These are phyloP conservation scores for Ethmia dodecea DNA, from an alignment of 2,888 invertebrate species.

Conservation along the genomic window DNA sequence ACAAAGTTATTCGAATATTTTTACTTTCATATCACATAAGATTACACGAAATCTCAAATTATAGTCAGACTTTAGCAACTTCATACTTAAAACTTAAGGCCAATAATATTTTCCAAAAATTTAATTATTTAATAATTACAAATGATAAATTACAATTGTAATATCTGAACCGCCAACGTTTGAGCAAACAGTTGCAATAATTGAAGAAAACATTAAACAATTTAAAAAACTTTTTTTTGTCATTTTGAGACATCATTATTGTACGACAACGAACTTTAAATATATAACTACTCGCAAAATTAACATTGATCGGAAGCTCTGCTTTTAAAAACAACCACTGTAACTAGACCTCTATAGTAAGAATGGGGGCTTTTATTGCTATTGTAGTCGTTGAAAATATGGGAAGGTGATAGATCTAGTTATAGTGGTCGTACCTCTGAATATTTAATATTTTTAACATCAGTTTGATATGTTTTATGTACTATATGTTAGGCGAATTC, in stretches of 20 bases:
- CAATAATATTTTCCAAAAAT: constrained; percentile 19
- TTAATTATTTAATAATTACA: not conserved
- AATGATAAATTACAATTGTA: constrained; percentile 17
- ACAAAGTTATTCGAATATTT: constrained; percentile 44
- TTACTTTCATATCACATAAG: constrained; percentile 65
- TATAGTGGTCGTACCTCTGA: constrained; percentile 25
- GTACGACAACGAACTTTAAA: constrained; percentile 32
- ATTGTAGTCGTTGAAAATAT: too few species aligned
- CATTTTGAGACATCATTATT: constrained; percentile 56
- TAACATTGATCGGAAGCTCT: constrained; percentile 66
- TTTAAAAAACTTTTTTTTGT: constrained; percentile 43
- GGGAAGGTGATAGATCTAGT: constrained; percentile 12
- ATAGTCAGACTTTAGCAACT: constrained; percentile 46
- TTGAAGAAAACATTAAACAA: constrained; percentile 46
- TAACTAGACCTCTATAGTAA: constrained; percentile 16
- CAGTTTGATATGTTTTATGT: constrained; percentile 72
- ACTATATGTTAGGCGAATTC: constrained; percentile 61
- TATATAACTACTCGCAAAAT: constrained; percentile 52
- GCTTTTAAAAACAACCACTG: constrained; percentile 24
- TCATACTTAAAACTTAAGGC: constrained; percentile 35
- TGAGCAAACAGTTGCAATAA: constrained; percentile 67
- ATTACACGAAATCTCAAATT: constrained; percentile 62
- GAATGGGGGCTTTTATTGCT: too few species aligned
- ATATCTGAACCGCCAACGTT: constrained; percentile 39
- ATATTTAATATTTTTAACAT: constrained; percentile 36